Base-by-base conservation (phyloP, 2,797 vertebrate species). In the Chanos chanos region DNA sequence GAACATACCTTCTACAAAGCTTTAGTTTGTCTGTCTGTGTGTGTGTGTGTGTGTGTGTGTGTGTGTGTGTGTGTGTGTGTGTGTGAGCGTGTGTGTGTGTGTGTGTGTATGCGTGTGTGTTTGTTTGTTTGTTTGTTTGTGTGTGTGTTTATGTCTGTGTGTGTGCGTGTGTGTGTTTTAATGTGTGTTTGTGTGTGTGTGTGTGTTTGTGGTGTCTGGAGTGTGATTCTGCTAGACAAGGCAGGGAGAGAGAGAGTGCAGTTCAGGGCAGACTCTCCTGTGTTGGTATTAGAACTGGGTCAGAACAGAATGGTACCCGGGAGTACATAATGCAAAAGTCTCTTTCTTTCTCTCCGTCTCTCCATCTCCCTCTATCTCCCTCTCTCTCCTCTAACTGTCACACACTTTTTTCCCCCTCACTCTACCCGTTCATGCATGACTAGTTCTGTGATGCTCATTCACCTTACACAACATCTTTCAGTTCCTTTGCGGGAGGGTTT, bases 81-180 rank as follows among this genome's bases (percentile, higher is more conserved):
- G 54, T 47, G 10, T 39, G 49, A 25, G 60, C 31, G 15, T 59
- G 10, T 53, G 67, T 64, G 61, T 77, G 66, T 60, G 50, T 25
- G 25, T 30, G 8, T 47, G 37, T 37, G 6, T 9, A 24, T n/a
- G n/a, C n/a, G n/a, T n/a, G n/a, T n/a, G n/a, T n/a, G n/a, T n/a
- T n/a, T n/a, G n/a, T n/a, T n/a, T n/a, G n/a, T n/a, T n/a, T n/a
- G n/a, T n/a, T 7, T 10, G 21, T 15, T 9, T 44, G 37, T 51
- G 12, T 51, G 27, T 55, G 22, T 13, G 18, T 57, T 21, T 67
- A 43, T 54, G n/a, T n/a, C n/a, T n/a, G n/a, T n/a, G n/a, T 47
- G 10, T 39, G 49, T 25, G 60, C 31, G 15, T 59, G 10, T 53
- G 67, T 64, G 61, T 77, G 66, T 60, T 50, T 25, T 25, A 30